phyloP scores from a whole-genome alignment of 1,140 invertebrate genomes.

The Pemphigus obesinymphae region DNA sequence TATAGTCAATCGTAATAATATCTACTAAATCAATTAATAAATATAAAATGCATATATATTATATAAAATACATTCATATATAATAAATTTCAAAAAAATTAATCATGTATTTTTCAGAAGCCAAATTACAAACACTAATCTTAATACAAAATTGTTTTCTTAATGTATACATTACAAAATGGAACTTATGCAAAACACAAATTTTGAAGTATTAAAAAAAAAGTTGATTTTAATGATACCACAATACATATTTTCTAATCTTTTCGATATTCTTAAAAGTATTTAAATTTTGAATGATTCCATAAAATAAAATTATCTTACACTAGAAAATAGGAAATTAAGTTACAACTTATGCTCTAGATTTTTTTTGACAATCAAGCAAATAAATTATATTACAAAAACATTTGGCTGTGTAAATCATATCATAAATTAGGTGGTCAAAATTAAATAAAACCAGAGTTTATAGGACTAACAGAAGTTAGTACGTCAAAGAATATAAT shows the following conservation, averaged over 20 bases:
- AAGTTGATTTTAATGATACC: background rate
- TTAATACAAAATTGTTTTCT: conserved; percentile 5
- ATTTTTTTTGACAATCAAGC: background rate
- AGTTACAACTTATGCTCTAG: background rate
- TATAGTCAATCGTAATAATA: too few relatives aligned
- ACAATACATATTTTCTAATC: background rate
- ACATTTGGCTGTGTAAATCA: background rate
- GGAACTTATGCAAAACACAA: background rate
- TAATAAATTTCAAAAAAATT: background rate
- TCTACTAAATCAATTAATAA: too few relatives aligned
- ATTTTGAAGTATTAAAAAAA: background rate
- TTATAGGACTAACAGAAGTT: background rate
- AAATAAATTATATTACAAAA: conserved; percentile 15
- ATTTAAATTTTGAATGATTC: background rate
- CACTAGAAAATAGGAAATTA: background rate
- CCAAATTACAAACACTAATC: background rate
- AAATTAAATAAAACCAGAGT: background rate
- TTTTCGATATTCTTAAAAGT: background rate
- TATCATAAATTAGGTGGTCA: conserved; percentile 5
- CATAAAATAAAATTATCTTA: background rate
- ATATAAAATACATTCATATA: too few relatives aligned
- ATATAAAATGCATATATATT: too few relatives aligned
- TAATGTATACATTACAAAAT: conserved; percentile 1
- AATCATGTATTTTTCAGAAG: conserved; percentile 1
- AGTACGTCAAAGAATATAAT: background rate